Evolutionary conservation across 2,888 invertebrate species (phyloP), one percentile per base, ranked within the genome.

Genomic region (Harpalus rufipes): DNA sequence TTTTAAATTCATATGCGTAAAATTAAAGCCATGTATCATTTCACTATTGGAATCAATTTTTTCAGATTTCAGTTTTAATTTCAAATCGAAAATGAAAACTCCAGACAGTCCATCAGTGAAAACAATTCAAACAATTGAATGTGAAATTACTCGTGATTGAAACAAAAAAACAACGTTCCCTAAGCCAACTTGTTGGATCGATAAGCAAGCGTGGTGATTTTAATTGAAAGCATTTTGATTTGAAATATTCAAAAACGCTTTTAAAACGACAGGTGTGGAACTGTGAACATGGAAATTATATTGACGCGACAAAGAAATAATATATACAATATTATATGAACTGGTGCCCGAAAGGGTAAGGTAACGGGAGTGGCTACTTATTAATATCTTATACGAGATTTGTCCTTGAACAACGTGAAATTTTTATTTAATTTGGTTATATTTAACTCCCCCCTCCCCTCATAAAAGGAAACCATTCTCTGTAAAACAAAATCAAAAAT

Each of bases 181-280:
- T 44, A 74, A 44, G 41, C 44, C 72, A 74, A 74, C 44, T 74
- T 44, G 72, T 18, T 44, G 68, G 44, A 74, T 74, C 72, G 72
- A 74, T 74, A 74, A 12, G 10, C 41, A 74, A 68, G 21, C 68
- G 68, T 41, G 7, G 44, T 14, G 44, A 41, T 21, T 44, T 41
- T 74, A 41, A 74, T 74, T 74, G 51, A 74, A 74, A 74, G 41
- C 44, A 16, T 74, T 74, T 21, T 68, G 44, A 74, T 74, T 44
- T 74, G 72, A 74, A 74, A 74, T 44, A 74, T 74, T 74, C 21
- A 74, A 41, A 74, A 74, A 74, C 14, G 72, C 72, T 74, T 74
- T 74, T 74, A 44, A 51, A 74, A 74, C 16, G 72, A 44, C 72
- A 74, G 72, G 44, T 44, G 44, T 14, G 12, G 5, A 7, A 10